Conservation (phyloP, 1,140 invertebrate genomes). For the Calephelis nemesis region DNA sequence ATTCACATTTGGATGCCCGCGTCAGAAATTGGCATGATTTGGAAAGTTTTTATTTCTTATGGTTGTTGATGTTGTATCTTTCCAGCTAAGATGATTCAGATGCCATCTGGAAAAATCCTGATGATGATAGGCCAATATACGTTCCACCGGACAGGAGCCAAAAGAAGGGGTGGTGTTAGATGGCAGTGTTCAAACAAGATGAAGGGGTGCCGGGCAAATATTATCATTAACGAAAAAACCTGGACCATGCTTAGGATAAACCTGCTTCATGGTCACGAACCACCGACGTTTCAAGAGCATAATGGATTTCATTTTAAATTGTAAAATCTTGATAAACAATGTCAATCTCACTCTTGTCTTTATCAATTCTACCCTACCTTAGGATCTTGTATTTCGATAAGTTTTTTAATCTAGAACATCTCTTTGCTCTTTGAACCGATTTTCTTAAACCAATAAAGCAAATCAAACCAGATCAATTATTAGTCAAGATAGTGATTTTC, state of each 20-base stretch:
- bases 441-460: too few species aligned
- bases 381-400: too few species aligned
- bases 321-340: not conserved
- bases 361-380: too few species aligned
- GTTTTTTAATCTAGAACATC: too few species aligned
- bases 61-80: not conserved
- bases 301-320: slow-evolving; percentile 13
- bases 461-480: too few species aligned
- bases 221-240: not conserved
- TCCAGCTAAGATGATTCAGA: slow-evolving; percentile 16
- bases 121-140: slow-evolving; percentile 26
- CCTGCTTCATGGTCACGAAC: not conserved
- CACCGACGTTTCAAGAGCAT: not conserved
- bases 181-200: slow-evolving; percentile 14
- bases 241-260: not conserved
- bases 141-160: slow-evolving; percentile 18
- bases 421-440: too few species aligned
- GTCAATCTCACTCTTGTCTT: too few species aligned
- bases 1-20: too few species aligned
- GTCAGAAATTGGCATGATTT: too few species aligned
- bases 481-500: too few species aligned
- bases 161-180: not conserved
- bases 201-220: not conserved
- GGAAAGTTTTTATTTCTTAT: not conserved
- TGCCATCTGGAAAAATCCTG: slow-evolving; percentile 18